These are phyloP conservation scores for Drosophila cognata DNA, from an alignment of 2,888 invertebrate genomes.

Conservation along the genomic window DNA sequence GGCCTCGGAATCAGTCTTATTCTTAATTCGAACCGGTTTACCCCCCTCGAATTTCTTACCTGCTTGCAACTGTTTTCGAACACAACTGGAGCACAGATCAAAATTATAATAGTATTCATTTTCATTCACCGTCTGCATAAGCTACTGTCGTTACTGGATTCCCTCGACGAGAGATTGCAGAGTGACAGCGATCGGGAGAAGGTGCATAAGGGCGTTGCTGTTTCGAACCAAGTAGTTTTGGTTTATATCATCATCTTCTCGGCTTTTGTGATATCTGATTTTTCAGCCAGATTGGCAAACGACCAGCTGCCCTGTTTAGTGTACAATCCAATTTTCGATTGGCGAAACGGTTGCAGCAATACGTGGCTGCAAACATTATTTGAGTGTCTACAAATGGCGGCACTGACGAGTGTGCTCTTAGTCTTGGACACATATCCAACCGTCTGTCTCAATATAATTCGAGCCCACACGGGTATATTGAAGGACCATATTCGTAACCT, in stretches of 20 bases:
- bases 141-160: conserved; percentile 40
- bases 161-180: conserved; percentile 39
- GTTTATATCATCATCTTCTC: conserved; percentile 23
- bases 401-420: conserved; percentile 25
- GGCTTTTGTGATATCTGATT: conserved; percentile 26
- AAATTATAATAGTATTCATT: conserved; percentile 29
- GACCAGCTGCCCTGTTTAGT: conserved; percentile 49
- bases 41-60: conserved; percentile 48
- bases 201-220: conserved; percentile 53
- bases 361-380: conserved; percentile 51
- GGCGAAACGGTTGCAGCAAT: conserved; percentile 28
- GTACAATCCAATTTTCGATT: conserved; percentile 60
- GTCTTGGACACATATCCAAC: conserved; percentile 42
- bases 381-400: conserved; percentile 35
- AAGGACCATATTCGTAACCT: conserved; percentile 52
- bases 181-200: conserved; percentile 38
- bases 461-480: conserved; percentile 45
- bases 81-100: conserved; percentile 25
- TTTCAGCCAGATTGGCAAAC: conserved; percentile 19
- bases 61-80: conserved; percentile 51
- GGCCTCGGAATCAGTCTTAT: conserved; percentile 49
- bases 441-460: conserved; percentile 33
- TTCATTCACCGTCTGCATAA: conserved; percentile 24
- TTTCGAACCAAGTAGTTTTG: conserved; percentile 38
- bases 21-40: conserved; percentile 46